Percentiles rank a stretch among this genome's conserved stretches.
Evolutionary conservation across 2,888 invertebrate genomes (phyloP).

Genomic region (Xanthia icteritia): DNA sequence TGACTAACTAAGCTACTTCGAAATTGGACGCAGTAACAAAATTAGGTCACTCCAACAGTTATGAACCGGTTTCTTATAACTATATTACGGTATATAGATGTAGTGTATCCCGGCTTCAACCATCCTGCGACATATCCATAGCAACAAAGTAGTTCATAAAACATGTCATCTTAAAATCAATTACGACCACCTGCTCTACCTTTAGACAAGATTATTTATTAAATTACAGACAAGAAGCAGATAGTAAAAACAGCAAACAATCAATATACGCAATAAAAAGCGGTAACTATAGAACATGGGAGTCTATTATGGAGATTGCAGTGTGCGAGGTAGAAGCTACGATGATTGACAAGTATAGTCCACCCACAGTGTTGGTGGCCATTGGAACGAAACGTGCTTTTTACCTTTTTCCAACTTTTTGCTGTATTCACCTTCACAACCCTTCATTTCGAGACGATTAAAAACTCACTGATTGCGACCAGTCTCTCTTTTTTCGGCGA

Average conservation of each 20-base stretch:
- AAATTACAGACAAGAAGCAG: slow-evolving; percentile 60
- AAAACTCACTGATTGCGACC: slow-evolving; percentile 78
- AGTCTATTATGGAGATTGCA: slow-evolving; percentile 76
- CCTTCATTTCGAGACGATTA: slow-evolving; percentile 78
- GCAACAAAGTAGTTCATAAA: slow-evolving; percentile 19
- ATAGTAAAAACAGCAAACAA: slow-evolving; percentile 59
- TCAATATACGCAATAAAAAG: slow-evolving; percentile 66
- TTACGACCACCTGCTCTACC: slow-evolving; percentile 49
- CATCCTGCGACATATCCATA: not conserved
- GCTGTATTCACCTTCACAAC: slow-evolving; percentile 71
- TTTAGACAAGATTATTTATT: slow-evolving; percentile 65
- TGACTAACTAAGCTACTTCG: too few species aligned
- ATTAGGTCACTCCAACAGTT: too few species aligned
- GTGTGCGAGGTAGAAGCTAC: slow-evolving; percentile 56
- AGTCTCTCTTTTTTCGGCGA: slow-evolving; percentile 24
- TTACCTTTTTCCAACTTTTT: slow-evolving; percentile 71
- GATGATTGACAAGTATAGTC: slow-evolving; percentile 84
- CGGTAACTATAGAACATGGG: slow-evolving; percentile 45
- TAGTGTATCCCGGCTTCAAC: too few species aligned
- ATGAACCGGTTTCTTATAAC: too few species aligned
- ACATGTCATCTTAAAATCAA: slow-evolving; percentile 46
- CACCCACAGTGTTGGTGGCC: slow-evolving; percentile 83
- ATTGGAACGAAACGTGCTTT: slow-evolving; percentile 73
- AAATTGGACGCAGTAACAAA: too few species aligned
- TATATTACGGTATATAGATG: too few species aligned